Percentiles rank a stretch among this genome's conserved stretches.
Conservation (phyloP, 2,113 vertebrate species). For the Sapajus apella region DNA sequence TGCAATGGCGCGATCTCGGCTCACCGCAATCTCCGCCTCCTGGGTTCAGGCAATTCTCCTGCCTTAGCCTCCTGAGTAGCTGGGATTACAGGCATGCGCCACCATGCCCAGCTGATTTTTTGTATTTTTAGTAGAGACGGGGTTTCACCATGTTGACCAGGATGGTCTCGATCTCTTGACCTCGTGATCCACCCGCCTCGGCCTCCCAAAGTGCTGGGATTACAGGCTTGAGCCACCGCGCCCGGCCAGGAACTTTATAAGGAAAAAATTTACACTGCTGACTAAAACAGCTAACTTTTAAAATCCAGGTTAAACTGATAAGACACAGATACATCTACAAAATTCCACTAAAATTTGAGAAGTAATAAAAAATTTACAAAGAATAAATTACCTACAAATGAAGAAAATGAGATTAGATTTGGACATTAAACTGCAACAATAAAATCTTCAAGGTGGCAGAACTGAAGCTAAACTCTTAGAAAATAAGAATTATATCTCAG, state of each 20-base stretch:
- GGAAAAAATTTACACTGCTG: not conserved
- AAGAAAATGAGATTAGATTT: not conserved
- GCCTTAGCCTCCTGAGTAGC: too few relatives aligned
- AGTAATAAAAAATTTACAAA: not conserved
- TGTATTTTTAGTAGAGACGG: too few relatives aligned
- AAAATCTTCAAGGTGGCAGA: not conserved
- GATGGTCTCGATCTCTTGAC: too few relatives aligned
- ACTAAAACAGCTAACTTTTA: not conserved
- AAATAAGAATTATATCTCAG: not conserved
- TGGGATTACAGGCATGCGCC: too few relatives aligned
- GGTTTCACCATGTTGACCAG: too few relatives aligned
- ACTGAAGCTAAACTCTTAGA: not conserved
- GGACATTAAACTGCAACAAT: not conserved
- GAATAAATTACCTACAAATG: not conserved
- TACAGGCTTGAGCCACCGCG: too few relatives aligned
- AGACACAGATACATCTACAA: not conserved
- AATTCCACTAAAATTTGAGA: not conserved
- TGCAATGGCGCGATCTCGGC: too few relatives aligned
- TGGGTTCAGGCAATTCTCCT: too few relatives aligned
- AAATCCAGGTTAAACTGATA: not conserved
- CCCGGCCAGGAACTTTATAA: not conserved
- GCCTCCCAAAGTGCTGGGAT: too few relatives aligned
- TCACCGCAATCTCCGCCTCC: too few relatives aligned
- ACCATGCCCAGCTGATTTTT: too few relatives aligned
- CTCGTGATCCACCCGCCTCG: too few relatives aligned